These are phyloP conservation scores for Eulithis prunata DNA, from an alignment of 2,888 invertebrate genomes.

Conservation along the genomic window DNA sequence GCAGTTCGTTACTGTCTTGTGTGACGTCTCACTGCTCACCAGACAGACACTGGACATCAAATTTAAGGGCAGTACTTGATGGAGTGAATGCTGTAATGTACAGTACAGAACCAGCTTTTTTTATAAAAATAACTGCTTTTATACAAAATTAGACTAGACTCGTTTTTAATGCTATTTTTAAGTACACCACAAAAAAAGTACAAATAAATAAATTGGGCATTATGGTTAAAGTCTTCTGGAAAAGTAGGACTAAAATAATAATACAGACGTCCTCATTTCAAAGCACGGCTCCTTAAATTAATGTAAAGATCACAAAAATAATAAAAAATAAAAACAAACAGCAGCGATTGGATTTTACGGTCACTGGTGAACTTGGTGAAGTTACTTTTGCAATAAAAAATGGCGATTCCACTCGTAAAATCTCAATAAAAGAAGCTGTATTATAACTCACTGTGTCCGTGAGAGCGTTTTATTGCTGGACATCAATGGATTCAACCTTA, in stretches of 20 bases:
- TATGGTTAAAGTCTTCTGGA: too few species aligned
- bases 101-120: too few species aligned
- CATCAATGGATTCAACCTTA: slow-evolving; percentile 52
- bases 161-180: too few species aligned
- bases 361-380: slow-evolving; percentile 26
- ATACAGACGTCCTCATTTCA: background rate
- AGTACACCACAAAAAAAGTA: too few species aligned
- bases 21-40: slow-evolving; percentile 76
- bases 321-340: slow-evolving; percentile 55
- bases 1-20: slow-evolving; percentile 76
- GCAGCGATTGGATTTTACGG: slow-evolving; percentile 45
- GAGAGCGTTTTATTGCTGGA: slow-evolving; percentile 43
- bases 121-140: too few species aligned
- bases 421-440: slow-evolving; percentile 57
- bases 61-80: slow-evolving; percentile 15
- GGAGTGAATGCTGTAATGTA: slow-evolving; percentile 1
- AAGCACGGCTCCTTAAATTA: slow-evolving; percentile 9
- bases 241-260: too few species aligned
- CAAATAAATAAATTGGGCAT: too few species aligned
- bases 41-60: slow-evolving; percentile 43
- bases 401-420: slow-evolving; percentile 55
- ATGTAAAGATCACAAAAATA: slow-evolving; percentile 36
- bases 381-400: slow-evolving; percentile 61
- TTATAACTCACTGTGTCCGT: slow-evolving; percentile 63
- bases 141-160: too few species aligned